phyloP scores from a whole-genome alignment of 2,113 vertebrate species.

The Ibidorhyncha struthersii region DNA sequence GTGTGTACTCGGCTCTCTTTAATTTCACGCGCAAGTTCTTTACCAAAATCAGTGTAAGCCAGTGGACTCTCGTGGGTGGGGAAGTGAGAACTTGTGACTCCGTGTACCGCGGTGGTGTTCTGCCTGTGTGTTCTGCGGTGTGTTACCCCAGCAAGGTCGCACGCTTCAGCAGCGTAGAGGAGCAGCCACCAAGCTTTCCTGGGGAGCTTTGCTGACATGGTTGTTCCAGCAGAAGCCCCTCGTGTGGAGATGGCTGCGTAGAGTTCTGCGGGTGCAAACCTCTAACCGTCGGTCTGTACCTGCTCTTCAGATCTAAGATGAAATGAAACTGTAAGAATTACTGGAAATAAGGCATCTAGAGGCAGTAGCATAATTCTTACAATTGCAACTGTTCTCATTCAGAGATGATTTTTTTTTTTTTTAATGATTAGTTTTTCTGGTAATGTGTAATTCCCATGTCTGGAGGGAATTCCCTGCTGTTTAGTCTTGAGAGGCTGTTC shows the following conservation, averaged over 20 bases:
- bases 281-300: background rate
- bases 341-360: background rate
- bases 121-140: background rate
- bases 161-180: rapidly evolving
- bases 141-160: rapidly evolving
- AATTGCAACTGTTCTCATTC: background rate
- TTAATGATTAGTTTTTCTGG: background rate
- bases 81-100: background rate
- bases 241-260: rapidly evolving
- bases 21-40: background rate
- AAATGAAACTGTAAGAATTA: background rate
- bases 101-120: rapidly evolving
- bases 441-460: background rate
- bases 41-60: background rate
- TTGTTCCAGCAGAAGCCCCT: background rate
- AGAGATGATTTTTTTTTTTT: background rate
- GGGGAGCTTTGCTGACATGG: rapidly evolving
- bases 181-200: background rate
- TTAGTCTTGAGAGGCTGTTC: background rate
- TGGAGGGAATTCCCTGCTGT: background rate
- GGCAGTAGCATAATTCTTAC: background rate
- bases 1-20: rapidly evolving
- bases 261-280: background rate
- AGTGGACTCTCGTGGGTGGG: rapidly evolving
- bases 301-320: background rate